Conservation (phyloP, 2,888 invertebrate genomes). For the Fabriciana adippe region DNA sequence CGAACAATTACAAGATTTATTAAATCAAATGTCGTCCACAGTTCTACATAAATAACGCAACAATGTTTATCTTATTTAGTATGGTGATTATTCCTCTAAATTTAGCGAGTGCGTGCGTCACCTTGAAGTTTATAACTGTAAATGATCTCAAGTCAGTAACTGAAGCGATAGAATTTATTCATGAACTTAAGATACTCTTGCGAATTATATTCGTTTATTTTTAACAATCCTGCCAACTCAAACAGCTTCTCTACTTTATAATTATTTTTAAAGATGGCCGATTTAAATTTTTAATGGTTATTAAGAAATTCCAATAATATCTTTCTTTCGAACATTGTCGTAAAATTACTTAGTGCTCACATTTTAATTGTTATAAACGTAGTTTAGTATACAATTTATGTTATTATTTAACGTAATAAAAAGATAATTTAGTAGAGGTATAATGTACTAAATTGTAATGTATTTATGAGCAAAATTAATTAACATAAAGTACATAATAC, state of each 20-base stretch:
- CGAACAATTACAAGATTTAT: neutral
- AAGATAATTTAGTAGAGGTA: too few relatives aligned
- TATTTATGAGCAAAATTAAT: neutral
- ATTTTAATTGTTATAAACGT: conserved; percentile 1
- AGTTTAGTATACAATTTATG: too few relatives aligned
- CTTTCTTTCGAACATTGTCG: conserved; percentile 2
- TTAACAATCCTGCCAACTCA: neutral
- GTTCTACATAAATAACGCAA: conserved; percentile 9
- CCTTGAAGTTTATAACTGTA: conserved; percentile 26
- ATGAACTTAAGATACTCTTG: conserved; percentile 1
- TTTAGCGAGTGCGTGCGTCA: conserved; percentile 20
- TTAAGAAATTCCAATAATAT: conserved; percentile 1
- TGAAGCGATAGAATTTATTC: conserved; percentile 14
- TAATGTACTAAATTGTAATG: too few relatives aligned
- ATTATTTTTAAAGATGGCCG: too few relatives aligned
- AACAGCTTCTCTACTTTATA: too few relatives aligned
- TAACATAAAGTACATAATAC: neutral
- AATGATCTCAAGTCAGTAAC: conserved; percentile 22
- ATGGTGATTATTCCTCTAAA: conserved; percentile 23
- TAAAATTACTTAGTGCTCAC: conserved; percentile 15
- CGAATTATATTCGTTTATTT: neutral
- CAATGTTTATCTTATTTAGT: conserved; percentile 22
- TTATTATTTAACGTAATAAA: too few relatives aligned
- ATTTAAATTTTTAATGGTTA: neutral
- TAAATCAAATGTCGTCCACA: neutral